These are phyloP conservation scores for Rhingia rostrata DNA, from an alignment of 2,888 invertebrate species.

Conservation along the genomic window DNA sequence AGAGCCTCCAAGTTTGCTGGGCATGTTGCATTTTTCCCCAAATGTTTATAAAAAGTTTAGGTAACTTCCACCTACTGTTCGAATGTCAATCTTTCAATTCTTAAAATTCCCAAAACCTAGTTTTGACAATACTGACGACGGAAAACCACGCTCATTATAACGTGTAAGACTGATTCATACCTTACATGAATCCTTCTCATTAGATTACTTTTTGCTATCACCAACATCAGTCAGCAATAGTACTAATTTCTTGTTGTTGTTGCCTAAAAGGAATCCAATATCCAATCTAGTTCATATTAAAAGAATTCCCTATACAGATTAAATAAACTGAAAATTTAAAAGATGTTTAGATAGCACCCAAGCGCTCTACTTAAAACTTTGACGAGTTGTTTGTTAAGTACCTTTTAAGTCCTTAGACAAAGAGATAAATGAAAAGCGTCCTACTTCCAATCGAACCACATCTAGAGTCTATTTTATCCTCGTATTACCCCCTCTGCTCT, in stretches of 20 bases:
- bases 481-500: background rate
- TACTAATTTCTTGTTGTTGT: constrained; percentile 16
- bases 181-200: too few relatives aligned
- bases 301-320: constrained; percentile 39
- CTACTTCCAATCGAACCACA: constrained; percentile 60
- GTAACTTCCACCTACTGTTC: too few relatives aligned
- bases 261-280: constrained; percentile 28
- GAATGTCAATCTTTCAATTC: too few relatives aligned
- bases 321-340: constrained; percentile 34
- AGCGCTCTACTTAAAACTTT: constrained; percentile 34
- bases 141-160: too few relatives aligned
- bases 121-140: too few relatives aligned
- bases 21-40: too few relatives aligned
- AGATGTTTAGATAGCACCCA: constrained; percentile 36
- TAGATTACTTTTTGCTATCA: background rate
- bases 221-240: constrained; percentile 23
- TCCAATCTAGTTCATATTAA: constrained; percentile 54
- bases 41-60: too few relatives aligned
- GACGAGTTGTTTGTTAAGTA: constrained; percentile 68
- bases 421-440: constrained; percentile 59
- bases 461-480: constrained; percentile 46
- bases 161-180: too few relatives aligned
- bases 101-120: too few relatives aligned
- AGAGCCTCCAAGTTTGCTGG: too few relatives aligned
- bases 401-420: constrained; percentile 63